Percentiles rank a stretch among this genome's conserved stretches.
These are phyloP conservation scores for Netelia melanura DNA, from an alignment of 2,888 invertebrate species.

Conservation along the genomic window DNA sequence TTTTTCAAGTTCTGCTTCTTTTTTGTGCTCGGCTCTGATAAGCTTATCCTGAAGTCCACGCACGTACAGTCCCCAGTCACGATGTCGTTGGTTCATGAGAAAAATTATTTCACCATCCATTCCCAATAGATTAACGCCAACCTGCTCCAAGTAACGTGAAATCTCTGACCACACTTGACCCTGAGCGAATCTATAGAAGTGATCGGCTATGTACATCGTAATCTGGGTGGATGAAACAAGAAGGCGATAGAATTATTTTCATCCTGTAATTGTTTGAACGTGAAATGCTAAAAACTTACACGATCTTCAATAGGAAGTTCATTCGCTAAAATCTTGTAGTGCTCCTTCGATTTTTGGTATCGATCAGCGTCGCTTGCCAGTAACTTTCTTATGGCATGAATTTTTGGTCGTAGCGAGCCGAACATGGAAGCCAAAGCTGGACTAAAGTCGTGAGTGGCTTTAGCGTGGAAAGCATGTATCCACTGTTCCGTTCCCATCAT, in stretches of 20 bases:
- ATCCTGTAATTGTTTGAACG: neutral
- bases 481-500: slow-evolving; percentile 84
- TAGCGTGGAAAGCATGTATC: slow-evolving; percentile 76
- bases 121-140: slow-evolving; percentile 80
- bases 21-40: slow-evolving; percentile 73
- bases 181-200: slow-evolving; percentile 84
- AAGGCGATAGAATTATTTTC: neutral
- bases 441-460: slow-evolving; percentile 76
- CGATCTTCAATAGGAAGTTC: slow-evolving; percentile 80
- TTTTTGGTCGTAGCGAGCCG: slow-evolving; percentile 85
- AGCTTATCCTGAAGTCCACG: slow-evolving; percentile 81
- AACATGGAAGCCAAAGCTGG: slow-evolving; percentile 83
- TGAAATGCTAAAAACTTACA: slow-evolving; percentile 74
- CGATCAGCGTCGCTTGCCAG: slow-evolving; percentile 79
- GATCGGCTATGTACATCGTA: slow-evolving; percentile 83
- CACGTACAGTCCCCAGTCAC: slow-evolving; percentile 81
- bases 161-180: slow-evolving; percentile 85
- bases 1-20: slow-evolving; percentile 81
- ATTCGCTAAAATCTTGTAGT: slow-evolving; percentile 82
- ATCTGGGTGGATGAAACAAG: slow-evolving; percentile 77
- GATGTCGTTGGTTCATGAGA: slow-evolving; percentile 80
- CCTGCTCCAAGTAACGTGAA: slow-evolving; percentile 79
- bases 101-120: slow-evolving; percentile 82
- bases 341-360: slow-evolving; percentile 81
- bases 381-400: slow-evolving; percentile 84